Percentiles rank a stretch among this genome's conserved stretches.
phyloP scores from a whole-genome alignment of 1,140 invertebrate genomes.

The Drosophila pectinifera region DNA sequence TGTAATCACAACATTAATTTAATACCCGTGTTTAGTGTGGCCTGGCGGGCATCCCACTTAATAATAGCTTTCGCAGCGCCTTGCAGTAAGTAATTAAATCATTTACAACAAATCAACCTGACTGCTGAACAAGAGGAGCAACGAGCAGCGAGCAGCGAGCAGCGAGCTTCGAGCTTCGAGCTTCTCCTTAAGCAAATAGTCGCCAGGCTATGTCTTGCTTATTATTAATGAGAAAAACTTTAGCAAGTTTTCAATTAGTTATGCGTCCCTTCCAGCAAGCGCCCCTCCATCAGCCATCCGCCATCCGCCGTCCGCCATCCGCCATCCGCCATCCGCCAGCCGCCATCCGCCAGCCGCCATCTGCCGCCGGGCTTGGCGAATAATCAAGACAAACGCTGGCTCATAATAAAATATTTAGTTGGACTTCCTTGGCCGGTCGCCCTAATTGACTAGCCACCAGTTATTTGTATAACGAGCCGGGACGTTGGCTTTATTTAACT shows the following conservation, averaged over 20 bases:
- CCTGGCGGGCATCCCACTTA: slow-evolving; percentile 55
- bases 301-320: background rate
- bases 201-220: slow-evolving; percentile 43
- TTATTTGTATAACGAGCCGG: slow-evolving; percentile 58
- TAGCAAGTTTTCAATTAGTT: slow-evolving; percentile 79
- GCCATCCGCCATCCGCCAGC: background rate
- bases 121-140: slow-evolving; percentile 1
- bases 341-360: background rate
- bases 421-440: slow-evolving; percentile 34
- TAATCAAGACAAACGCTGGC: slow-evolving; percentile 70
- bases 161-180: background rate
- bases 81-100: slow-evolving; percentile 71
- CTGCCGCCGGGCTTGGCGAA: slow-evolving; percentile 37
- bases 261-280: slow-evolving; percentile 36
- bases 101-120: slow-evolving; percentile 68
- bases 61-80: slow-evolving; percentile 64
- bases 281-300: background rate
- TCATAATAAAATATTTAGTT: slow-evolving; percentile 75
- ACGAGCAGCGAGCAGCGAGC: background rate
- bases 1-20: slow-evolving; percentile 74
- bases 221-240: slow-evolving; percentile 81
- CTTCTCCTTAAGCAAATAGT: slow-evolving; percentile 38
- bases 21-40: slow-evolving; percentile 64
- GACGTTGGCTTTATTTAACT: slow-evolving; percentile 32
- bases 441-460: slow-evolving; percentile 67